Conservation (phyloP, 2,888 invertebrate genomes). For the Agriopis marginaria region DNA sequence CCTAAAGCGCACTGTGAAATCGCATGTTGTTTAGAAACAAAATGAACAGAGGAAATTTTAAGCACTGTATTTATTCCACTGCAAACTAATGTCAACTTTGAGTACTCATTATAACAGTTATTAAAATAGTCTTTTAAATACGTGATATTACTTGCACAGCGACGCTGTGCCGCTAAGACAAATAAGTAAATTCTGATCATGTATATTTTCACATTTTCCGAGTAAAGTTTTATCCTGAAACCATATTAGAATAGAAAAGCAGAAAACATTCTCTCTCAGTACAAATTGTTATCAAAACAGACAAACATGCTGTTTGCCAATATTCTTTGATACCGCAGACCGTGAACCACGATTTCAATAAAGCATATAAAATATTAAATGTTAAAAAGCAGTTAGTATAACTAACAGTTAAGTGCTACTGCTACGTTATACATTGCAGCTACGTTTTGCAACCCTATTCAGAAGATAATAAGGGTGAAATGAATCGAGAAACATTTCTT, state of each 20-base stretch:
- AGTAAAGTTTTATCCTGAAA: background rate
- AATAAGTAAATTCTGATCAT: background rate
- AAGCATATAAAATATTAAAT: slow-evolving; percentile 43
- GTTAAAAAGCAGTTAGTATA: slow-evolving; percentile 45
- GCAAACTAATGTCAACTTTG: background rate
- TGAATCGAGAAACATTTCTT: slow-evolving; percentile 19
- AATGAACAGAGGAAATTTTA: background rate
- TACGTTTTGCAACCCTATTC: slow-evolving; percentile 25
- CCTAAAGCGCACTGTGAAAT: slow-evolving; percentile 8
- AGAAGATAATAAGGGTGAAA: slow-evolving; percentile 23
- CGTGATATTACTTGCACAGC: background rate
- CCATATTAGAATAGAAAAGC: background rate
- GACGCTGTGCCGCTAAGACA: background rate
- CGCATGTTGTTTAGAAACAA: background rate
- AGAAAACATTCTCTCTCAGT: background rate
- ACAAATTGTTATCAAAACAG: background rate
- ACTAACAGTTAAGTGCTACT: slow-evolving; percentile 34
- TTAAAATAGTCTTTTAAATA: background rate
- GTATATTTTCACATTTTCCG: background rate
- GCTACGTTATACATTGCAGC: background rate
- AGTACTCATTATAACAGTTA: background rate
- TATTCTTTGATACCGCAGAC: slow-evolving; percentile 6
- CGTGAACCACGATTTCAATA: slow-evolving; percentile 40
- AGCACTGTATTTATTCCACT: background rate
- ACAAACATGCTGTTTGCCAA: background rate